phyloP scores from a whole-genome alignment of 1,140 invertebrate genomes.

The Zaprionus inermis region DNA sequence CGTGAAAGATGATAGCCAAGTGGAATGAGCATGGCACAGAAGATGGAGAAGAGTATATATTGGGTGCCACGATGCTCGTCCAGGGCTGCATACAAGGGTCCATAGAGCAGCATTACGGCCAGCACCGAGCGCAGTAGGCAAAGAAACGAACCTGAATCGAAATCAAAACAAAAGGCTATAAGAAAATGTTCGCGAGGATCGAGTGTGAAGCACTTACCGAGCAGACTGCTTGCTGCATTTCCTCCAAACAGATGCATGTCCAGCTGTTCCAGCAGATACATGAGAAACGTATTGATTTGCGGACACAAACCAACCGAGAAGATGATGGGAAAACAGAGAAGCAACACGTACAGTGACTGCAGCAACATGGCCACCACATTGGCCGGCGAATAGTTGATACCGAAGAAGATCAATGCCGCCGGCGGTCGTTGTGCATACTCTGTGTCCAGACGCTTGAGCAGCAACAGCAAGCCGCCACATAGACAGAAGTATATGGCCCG shows the following conservation, averaged over 20 bases:
- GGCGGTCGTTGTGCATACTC: conserved; percentile 56
- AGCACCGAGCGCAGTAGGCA: conserved; percentile 91
- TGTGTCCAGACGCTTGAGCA: conserved; percentile 73
- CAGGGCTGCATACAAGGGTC: conserved; percentile 94
- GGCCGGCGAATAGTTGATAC: conserved; percentile 89
- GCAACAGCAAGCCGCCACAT: conserved; percentile 87
- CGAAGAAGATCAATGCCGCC: conserved; percentile 87
- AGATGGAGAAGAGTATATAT: conserved; percentile 97
- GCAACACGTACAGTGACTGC: conserved; percentile 91
- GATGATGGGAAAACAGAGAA: conserved; percentile 95
- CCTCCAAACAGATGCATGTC: conserved; percentile 99
- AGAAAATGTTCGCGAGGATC: background rate
- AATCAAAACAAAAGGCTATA: conserved; percentile 61
- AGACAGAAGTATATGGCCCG: conserved; percentile 98
- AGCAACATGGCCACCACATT: conserved; percentile 88
- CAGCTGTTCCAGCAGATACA: conserved; percentile 97
- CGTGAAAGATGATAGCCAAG: conserved; percentile 97
- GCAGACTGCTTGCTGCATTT: conserved; percentile 95
- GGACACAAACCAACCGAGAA: conserved; percentile 98
- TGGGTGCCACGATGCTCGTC: conserved; percentile 93
- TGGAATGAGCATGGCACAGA: conserved; percentile 94
- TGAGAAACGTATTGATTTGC: conserved; percentile 97
- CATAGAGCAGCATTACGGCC: conserved; percentile 93
- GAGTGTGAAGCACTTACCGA: conserved; percentile 66
- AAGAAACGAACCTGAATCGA: conserved; percentile 89